Percentiles rank a stretch among this genome's conserved stretches.
Conservation (phyloP, 2,113 vertebrate species). For the Silurus glanis region DNA sequence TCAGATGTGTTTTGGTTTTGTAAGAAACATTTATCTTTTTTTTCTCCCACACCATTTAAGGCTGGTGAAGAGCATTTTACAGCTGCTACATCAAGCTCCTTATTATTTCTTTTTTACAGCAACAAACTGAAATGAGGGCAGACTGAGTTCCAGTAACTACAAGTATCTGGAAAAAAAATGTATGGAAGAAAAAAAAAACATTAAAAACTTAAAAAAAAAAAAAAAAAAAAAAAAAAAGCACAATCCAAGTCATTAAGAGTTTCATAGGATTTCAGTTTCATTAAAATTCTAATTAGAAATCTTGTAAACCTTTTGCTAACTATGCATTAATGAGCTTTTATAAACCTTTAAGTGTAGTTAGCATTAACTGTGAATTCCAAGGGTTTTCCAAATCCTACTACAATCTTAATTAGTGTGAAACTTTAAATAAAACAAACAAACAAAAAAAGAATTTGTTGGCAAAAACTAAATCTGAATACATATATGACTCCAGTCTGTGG, state of each 20-base stretch:
- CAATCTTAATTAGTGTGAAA: not conserved
- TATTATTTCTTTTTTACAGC: not conserved
- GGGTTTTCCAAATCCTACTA: not conserved
- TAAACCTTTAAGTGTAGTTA: not conserved
- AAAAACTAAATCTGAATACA: not conserved
- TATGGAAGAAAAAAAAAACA: not conserved
- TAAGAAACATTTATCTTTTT: not conserved
- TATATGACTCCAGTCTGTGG: not conserved
- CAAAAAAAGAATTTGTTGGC: not conserved
- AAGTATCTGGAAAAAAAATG: not conserved
- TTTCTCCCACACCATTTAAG: not conserved
- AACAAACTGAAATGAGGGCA: not conserved
- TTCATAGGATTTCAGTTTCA: not conserved
- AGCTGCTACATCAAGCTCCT: conserved; percentile 24
- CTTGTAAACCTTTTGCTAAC: not conserved
- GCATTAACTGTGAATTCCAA: not conserved
- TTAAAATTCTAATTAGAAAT: not conserved
- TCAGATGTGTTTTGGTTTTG: not conserved
- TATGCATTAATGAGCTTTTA: not conserved
- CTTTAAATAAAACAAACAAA: not conserved
- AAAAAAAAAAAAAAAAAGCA: not conserved
- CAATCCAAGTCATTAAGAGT: not conserved
- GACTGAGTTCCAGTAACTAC: not conserved
- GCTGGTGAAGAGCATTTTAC: not conserved
- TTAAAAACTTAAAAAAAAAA: not conserved